These are phyloP conservation scores for Branchellion lobata DNA, from an alignment of 2,888 invertebrate genomes.

Conservation along the genomic window DNA sequence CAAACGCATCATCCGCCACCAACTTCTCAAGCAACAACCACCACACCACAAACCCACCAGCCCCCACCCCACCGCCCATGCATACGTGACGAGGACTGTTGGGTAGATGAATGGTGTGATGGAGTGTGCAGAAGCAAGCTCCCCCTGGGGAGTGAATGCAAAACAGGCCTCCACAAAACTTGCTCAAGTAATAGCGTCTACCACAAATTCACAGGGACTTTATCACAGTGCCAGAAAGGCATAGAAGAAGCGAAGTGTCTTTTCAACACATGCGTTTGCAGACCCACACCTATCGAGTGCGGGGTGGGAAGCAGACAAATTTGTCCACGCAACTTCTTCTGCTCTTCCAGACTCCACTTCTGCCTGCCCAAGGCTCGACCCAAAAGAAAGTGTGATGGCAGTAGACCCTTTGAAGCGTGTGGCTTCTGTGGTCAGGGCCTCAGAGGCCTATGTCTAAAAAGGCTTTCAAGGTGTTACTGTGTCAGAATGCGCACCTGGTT, in stretches of 20 bases:
- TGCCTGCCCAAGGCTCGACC: background rate
- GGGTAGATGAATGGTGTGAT: background rate
- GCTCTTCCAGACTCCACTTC: background rate
- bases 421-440: background rate
- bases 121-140: background rate
- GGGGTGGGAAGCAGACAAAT: too few species aligned
- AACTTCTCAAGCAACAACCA: too few species aligned
- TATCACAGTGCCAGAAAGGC: background rate
- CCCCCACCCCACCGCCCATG: background rate
- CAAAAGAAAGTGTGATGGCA: background rate
- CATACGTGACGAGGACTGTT: background rate
- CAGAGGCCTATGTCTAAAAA: background rate
- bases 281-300: background rate
- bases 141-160: background rate
- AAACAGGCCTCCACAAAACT: too few species aligned
- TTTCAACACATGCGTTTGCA: background rate
- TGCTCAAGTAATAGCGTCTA: too few species aligned
- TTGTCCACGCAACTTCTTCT: background rate
- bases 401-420: background rate
- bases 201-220: too few species aligned
- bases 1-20: background rate
- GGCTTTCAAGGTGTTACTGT: background rate
- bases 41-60: background rate
- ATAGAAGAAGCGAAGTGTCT: background rate
- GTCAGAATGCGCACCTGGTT: background rate